Evolutionary conservation across 2,113 vertebrate species (phyloP).

Genomic region (Erpornis zantholeuca): DNA sequence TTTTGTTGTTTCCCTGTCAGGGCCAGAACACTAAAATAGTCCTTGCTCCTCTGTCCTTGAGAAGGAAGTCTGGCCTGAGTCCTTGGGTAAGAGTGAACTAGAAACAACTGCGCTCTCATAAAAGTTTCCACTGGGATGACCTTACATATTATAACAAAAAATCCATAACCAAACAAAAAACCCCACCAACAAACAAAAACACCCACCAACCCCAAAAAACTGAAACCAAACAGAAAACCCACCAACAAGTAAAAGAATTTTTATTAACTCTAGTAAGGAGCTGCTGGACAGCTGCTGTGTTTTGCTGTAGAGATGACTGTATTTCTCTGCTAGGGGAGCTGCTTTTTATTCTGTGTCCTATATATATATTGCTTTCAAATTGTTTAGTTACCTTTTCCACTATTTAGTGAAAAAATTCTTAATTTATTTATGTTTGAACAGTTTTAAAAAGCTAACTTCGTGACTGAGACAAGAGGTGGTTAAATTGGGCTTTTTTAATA

Average conservation of each 20-base stretch:
- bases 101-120: neutral
- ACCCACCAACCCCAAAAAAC: neutral
- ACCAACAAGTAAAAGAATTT: neutral
- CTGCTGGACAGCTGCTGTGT: neutral
- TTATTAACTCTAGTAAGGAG: neutral
- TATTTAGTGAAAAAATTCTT: neutral
- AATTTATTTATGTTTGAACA: neutral
- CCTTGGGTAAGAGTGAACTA: neutral
- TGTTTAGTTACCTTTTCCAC: neutral
- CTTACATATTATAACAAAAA: neutral
- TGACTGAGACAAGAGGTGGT: neutral
- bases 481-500: neutral
- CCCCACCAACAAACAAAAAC: neutral
- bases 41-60: neutral
- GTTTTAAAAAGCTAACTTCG: neutral
- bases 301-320: rapidly evolving
- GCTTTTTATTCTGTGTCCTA: neutral
- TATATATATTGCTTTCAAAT: neutral
- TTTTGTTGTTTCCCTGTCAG: neutral
- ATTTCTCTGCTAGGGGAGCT: neutral
- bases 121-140: neutral
- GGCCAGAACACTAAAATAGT: neutral
- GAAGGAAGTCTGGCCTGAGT: neutral
- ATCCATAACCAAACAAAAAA: neutral
- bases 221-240: neutral